Evolutionary conservation across 2,113 vertebrate species (phyloP), one percentile per base, ranked within the genome.

Genomic region (Chlamydotis undulata): DNA sequence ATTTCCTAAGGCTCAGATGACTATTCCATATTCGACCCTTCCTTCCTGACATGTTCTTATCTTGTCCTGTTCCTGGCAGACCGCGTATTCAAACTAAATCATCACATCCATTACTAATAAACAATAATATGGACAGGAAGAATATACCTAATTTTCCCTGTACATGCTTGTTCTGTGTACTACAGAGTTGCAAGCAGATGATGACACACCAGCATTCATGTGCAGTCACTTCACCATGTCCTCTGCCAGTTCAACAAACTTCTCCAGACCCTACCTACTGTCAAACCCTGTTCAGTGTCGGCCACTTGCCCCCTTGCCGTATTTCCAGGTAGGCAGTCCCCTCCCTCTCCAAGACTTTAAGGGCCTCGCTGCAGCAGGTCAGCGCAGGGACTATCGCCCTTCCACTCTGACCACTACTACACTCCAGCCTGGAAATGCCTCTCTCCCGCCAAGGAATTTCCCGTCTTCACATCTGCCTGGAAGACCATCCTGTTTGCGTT

Each of bases 401-500:
- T 59, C 37, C 55, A 10, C 56, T 90, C 43, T 4, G 3, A 50
- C 67, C 79, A 85, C 14, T 60, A 59, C 41, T 1, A 2, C n/a
- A 74, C 55, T 64, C 41, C 67, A 77, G 86, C 41, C 83, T 93
- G 89, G 71, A 92, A 92, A 83, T 33, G 50, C 56, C 61, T 95
- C 91, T 88, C 64, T 90, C 61, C 14, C 0, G 23, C 55, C 89
- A 94, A 93, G 74, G 70, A 55, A 80, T 52, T 95, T 94, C 96
- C 88, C 0, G 1, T 64, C 57, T 41, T 84, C 80, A 61, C 70
- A 89, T 92, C 78, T 94, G 95, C 59, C 83, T 91, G 79, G 63
- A 94, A 82, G 81, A 95, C 83, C 55, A 96, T 94, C 93, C 84
- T 96, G 94, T 94, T 95, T 93, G 83, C 69, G 28, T 77, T 70